Evolutionary conservation across 2,797 vertebrate species (phyloP), one percentile per base, ranked within the genome.

Genomic region (Echiichthys vipera): DNA sequence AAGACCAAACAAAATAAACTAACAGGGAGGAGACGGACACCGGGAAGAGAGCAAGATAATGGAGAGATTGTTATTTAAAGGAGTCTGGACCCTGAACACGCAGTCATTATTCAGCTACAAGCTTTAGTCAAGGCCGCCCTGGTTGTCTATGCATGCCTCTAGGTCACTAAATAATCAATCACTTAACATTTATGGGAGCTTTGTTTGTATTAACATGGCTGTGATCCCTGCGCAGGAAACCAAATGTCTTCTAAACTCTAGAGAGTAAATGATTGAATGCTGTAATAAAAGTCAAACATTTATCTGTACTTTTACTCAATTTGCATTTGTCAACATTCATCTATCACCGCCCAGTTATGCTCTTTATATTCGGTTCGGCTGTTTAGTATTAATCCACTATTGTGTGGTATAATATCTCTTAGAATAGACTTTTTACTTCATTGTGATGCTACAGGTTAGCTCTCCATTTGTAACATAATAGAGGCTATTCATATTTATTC

Each of bases 181-280:
- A 65, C 77, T 75, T n/a, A 61, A 47, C 56, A 76, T 80, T 87
- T 36, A 70, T 25, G 22, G 18, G 42, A 15, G 34, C 42, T 62
- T 78, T 85, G 15, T 30, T 59, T 27, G 71, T 66, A 69, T 85
- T 80, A 84, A 14, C 73, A 49, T 50, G 25, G 29, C 64, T 79
- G 50, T 78, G 68, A 75, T 36, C 56, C 32, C 59, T 42, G 24
- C 29, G 58, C 58, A 69, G 51, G 46, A 70, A 32, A 77, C 45
- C 45, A 61, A 82, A 77, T 65, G 54, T 65, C 69, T 22, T 58
- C 53, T 71, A 18, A 57, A 45, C 57, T 65, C 43, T 72, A 82
- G 78, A 32, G 46, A 84, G 47, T 55, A 20, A 79, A 80, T 79
- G 65, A 79, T 89, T 85, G 78, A 85, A 87, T 32, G 45, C 37